Percentiles rank a stretch among this genome's conserved stretches.
phyloP scores from a whole-genome alignment of 2,113 vertebrate genomes.

The Nyctibius bracteatus region DNA sequence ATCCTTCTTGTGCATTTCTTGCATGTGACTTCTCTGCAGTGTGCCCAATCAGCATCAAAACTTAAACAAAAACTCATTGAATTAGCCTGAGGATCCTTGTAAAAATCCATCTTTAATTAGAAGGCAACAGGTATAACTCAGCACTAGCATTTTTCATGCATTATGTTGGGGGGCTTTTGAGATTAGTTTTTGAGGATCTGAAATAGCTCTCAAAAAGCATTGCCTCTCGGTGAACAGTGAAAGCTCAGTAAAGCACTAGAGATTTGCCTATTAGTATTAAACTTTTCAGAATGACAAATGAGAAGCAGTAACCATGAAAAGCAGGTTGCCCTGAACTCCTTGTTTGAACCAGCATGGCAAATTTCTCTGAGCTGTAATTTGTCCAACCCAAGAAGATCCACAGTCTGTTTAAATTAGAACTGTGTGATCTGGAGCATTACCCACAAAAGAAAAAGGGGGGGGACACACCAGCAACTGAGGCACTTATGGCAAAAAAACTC shows the following conservation, averaged over 20 bases:
- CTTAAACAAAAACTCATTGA: slow-evolving; percentile 13
- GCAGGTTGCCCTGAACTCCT: slow-evolving; percentile 53
- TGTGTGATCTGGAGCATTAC: neutral
- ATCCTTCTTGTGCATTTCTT: slow-evolving; percentile 34
- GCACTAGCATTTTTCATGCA: slow-evolving; percentile 11
- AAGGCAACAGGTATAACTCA: slow-evolving; percentile 14
- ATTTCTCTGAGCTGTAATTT: slow-evolving; percentile 18
- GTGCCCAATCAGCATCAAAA: slow-evolving; percentile 36
- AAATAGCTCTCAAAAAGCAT: slow-evolving; percentile 12
- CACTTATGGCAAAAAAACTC: neutral
- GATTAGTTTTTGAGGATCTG: neutral
- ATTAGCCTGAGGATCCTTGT: neutral
- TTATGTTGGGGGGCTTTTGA: neutral
- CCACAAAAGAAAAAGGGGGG: neutral
- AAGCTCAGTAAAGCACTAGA: slow-evolving; percentile 47
- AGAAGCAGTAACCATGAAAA: slow-evolving; percentile 69
- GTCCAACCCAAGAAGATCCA: neutral
- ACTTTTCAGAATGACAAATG: slow-evolving; percentile 75
- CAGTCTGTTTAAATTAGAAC: neutral
- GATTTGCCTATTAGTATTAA: slow-evolving; percentile 72
- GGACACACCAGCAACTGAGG: neutral
- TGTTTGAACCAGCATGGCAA: neutral
- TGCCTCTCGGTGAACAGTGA: neutral
- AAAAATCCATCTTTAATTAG: neutral
- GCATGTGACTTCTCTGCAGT: slow-evolving; percentile 5